phyloP scores from a whole-genome alignment of 2,113 vertebrate genomes.

The Syrrhaptes paradoxus region DNA sequence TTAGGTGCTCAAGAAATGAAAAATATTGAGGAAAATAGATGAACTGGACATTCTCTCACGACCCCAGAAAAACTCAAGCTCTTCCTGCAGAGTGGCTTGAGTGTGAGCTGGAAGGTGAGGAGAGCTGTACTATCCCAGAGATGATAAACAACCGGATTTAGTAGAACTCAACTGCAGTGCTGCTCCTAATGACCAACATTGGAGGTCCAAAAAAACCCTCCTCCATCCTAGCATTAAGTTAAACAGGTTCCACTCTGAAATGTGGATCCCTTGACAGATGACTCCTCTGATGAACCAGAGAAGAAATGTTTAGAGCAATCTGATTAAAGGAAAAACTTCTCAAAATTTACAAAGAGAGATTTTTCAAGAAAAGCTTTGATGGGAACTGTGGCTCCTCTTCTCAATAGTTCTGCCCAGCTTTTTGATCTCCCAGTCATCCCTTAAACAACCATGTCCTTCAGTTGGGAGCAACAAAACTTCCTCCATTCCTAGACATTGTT shows the following conservation, averaged over 20 bases:
- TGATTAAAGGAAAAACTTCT: neutral
- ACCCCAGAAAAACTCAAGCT: neutral
- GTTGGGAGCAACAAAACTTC: neutral
- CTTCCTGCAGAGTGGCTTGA: neutral
- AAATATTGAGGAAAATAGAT: neutral
- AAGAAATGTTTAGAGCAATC: neutral
- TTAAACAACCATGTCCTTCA: neutral
- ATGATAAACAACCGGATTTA: neutral
- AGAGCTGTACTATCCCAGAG: neutral
- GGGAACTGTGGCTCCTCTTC: neutral
- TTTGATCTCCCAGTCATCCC: neutral
- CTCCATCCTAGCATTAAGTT: neutral
- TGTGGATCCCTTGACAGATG: neutral
- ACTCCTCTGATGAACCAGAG: neutral
- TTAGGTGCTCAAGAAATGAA: neutral
- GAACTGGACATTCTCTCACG: neutral
- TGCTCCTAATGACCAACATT: neutral
- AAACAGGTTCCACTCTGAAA: neutral
- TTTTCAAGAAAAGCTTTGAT: neutral
- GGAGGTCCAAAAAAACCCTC: neutral
- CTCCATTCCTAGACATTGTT: neutral
- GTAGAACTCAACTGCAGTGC: neutral
- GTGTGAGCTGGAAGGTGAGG: neutral
- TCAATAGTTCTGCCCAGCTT: neutral
- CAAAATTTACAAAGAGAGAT: neutral